These are phyloP conservation scores for Mnemiopsis leidyi DNA, from an alignment of 37 sponge, comb jelly and placozoan species.

Conservation along the genomic window DNA sequence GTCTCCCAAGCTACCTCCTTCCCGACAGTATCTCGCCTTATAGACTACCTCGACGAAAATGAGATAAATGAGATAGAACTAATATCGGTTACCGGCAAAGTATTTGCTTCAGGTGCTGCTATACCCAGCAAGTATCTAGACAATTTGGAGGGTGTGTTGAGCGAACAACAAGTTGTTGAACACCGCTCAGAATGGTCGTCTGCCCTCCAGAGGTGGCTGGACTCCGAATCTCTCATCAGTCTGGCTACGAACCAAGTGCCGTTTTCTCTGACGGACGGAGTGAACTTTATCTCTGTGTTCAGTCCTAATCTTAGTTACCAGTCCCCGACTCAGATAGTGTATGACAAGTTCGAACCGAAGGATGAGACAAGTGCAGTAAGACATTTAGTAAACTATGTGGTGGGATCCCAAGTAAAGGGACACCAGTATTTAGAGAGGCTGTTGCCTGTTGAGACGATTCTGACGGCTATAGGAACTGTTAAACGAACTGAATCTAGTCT, in stretches of 20 bases:
- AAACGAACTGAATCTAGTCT: not conserved
- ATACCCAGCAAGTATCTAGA: slow-evolving; percentile 23
- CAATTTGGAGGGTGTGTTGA: slow-evolving; percentile 26
- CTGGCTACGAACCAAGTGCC: not conserved
- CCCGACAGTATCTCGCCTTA: slow-evolving; percentile 9
- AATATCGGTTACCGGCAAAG: slow-evolving; percentile 33
- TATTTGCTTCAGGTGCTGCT: not conserved
- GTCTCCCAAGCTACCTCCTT: slow-evolving; percentile 51
- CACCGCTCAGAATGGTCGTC: slow-evolving; percentile 30
- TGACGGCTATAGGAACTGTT: slow-evolving; percentile 34
- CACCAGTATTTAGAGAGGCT: slow-evolving; percentile 55
- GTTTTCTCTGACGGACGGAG: slow-evolving; percentile 37
- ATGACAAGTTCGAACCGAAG: slow-evolving; percentile 52
- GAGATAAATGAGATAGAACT: slow-evolving; percentile 36
- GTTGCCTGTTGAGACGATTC: slow-evolving; percentile 48
- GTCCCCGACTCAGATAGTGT: slow-evolving; percentile 12
- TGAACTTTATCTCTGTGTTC: slow-evolving; percentile 6
- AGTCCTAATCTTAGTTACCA: not conserved
- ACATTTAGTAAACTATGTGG: slow-evolving; percentile 13
- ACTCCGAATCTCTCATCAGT: slow-evolving; percentile 22
- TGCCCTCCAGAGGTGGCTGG: slow-evolving; percentile 46
- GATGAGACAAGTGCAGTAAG: slow-evolving; percentile 33
- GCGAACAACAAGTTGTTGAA: slow-evolving; percentile 8
- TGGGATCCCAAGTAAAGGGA: slow-evolving; percentile 36
- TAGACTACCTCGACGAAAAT: slow-evolving; percentile 41